Conservation (phyloP, 1,140 invertebrate species). For the Eurosta solidaginis region DNA sequence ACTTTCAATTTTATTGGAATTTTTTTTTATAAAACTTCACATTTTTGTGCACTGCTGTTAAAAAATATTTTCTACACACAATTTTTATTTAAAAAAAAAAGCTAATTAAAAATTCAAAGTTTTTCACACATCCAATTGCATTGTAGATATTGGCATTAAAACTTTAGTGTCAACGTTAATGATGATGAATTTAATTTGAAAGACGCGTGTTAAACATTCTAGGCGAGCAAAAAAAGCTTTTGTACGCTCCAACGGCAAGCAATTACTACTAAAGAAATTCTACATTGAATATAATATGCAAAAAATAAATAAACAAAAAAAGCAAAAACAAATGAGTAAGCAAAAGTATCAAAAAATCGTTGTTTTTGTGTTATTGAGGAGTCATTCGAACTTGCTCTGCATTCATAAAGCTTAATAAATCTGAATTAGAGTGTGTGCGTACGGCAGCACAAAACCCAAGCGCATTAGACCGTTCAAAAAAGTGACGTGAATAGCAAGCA, state of each 20-base stretch:
- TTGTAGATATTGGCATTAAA: not conserved
- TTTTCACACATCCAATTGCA: not conserved
- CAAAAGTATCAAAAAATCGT: not conserved
- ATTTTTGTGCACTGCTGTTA: too few species aligned
- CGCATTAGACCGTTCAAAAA: too few species aligned
- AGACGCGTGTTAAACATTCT: not conserved
- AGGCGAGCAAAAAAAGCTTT: not conserved
- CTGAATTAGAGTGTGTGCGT: not conserved
- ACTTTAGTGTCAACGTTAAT: not conserved
- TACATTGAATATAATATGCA: not conserved
- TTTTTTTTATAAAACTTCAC: too few species aligned
- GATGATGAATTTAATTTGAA: not conserved
- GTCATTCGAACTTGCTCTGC: not conserved
- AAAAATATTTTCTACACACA: not conserved
- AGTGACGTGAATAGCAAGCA: too few species aligned
- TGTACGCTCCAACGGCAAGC: not conserved
- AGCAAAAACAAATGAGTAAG: not conserved
- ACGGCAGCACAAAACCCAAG: too few species aligned
- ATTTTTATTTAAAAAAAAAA: not conserved
- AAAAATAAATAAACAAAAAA: not conserved
- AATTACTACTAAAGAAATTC: conserved; percentile 1
- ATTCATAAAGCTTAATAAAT: not conserved
- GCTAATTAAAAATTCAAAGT: not conserved
- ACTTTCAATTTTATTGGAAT: too few species aligned
- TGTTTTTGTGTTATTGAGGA: too few species aligned